A percentile compares a stretch with the other conserved stretches of the same genome.
Evolutionary conservation across 2,797 vertebrate genomes (phyloP).

Genomic region (Megaceryle alcyon): DNA sequence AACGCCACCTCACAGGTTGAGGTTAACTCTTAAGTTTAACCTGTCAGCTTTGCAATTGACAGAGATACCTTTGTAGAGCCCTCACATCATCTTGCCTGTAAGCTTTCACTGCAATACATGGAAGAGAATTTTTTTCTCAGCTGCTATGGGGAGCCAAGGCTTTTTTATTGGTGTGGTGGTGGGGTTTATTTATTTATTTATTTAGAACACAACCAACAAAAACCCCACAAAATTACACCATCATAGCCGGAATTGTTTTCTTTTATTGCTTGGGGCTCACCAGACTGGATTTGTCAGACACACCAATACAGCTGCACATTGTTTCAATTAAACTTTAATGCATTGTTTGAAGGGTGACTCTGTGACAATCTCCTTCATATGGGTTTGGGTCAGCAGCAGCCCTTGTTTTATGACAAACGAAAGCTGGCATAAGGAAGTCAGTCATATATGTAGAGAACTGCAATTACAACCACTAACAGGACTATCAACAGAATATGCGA

Average conservation of each 20-base stretch:
- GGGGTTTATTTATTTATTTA: background rate
- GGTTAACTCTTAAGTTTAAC: background rate
- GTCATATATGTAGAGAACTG: background rate
- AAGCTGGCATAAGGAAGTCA: background rate
- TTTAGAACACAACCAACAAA: background rate
- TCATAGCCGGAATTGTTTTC: rapidly evolving
- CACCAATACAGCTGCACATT: rapidly evolving
- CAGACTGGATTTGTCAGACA: background rate
- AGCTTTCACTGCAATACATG: background rate
- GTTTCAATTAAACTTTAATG: background rate
- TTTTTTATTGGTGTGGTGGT: too few relatives aligned
- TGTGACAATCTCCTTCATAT: background rate
- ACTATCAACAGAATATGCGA: background rate
- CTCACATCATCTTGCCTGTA: rapidly evolving
- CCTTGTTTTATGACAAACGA: background rate
- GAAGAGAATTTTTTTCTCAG: background rate
- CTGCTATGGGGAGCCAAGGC: background rate
- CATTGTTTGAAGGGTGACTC: background rate
- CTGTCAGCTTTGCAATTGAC: background rate
- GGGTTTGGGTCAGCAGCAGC: background rate
- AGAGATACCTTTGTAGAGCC: background rate
- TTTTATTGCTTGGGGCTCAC: background rate
- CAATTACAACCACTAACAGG: background rate
- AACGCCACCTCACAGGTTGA: background rate
- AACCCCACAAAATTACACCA: background rate